Base-by-base conservation (phyloP, 2,113 vertebrate genomes). In the Barnardius zonarius region DNA sequence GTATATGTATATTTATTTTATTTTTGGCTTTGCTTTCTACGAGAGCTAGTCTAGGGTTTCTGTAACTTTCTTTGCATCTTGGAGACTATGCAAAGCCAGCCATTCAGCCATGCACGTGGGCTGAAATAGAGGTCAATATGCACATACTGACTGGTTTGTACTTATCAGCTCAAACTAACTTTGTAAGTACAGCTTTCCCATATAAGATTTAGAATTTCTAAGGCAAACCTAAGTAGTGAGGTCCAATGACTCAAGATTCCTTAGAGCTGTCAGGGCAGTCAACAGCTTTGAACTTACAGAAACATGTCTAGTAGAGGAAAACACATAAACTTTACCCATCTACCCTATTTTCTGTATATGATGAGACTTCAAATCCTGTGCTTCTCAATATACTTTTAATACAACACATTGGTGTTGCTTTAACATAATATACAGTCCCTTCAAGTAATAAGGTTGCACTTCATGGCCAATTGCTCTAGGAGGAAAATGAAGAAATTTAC, bases 151-250 rank as follows among this genome's bases (percentile, higher is more conserved):
- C 59, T 19, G 24, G 22, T 86, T 62, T 92, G 49, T 63, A 37
- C 52, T 59, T 59, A 23, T 15, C 35, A 59, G 33, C n/a, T 59
- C 57, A 59, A 35, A 59, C 14, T 59, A 23, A 24, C 57, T 59
- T 24, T 27, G 4, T 11, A 72, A 43, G 31, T 43, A 37, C 0
- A 0, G 7, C 17, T 64, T 86, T 92, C 28, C 28, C 15, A 0
- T 41, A 31, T 15, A 19, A 57, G 23, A 5, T 82, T 82, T 63
- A 87, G 66, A 86, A 78, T 94, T 87, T 82, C 33, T 41, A 70
- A 61, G 33, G 28, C 16, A 80, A 77, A 54, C 20, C 37, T 51
- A 20, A 59, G 25, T 33, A 69, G 17, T 0, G 4, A 57, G 3
- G 44, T 37, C 28, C 17, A 67, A 8, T 1, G 3, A 82, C 33